Evolutionary conservation across 37 sponge, comb jelly and placozoan genomes (phyloP), one percentile per base, ranked within the genome.

Genomic region (Spongilla lacustris): DNA sequence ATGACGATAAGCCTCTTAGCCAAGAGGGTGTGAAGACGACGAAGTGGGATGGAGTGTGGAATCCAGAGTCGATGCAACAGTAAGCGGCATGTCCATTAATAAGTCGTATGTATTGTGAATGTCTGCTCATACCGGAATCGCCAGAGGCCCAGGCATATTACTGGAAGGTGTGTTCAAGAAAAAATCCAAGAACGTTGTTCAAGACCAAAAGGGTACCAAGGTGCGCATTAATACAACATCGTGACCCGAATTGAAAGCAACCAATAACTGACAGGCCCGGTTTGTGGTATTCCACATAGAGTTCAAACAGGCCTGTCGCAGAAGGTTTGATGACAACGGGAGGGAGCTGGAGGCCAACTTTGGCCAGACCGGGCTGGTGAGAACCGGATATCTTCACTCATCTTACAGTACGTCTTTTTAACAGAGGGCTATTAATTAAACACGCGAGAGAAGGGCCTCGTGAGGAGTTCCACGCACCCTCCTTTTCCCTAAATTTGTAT

Each of bases 291-390:
- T 91, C 41, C 88, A 87, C 5, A 68, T 94, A 27, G 94, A 94
- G 72, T 89, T 91, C 78, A 67, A 48, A 17, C 50, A 76, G 46
- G 91, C 91, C 23, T 84, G 83, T 72, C 88, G 77, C 78, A 71
- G 94, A 36, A 89, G 84, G 83, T 94, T 79, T 30, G 92, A 91
- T 50, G 74, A 46, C 13, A 78, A 76, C 4, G 89, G 92, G 28
- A 50, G 91, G 9, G 94, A 94, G 70, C 66, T 94, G 37, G 94
- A 94, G 66, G 88, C 94, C 13, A 91, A 94, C 81, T 91, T 94
- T 84, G 94, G 94, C n/a, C 80, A 78, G 36, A 81, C 74, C 3
- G 81, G 80, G 1, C 83, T 87, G 8, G 85, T 91, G 25, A 87
- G 87, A 50, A 91, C 83, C 0, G 94, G 94, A 24, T 94, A 91